Evolutionary conservation across 2,888 invertebrate genomes (phyloP).

Genomic region (Scaptomyza flava): DNA sequence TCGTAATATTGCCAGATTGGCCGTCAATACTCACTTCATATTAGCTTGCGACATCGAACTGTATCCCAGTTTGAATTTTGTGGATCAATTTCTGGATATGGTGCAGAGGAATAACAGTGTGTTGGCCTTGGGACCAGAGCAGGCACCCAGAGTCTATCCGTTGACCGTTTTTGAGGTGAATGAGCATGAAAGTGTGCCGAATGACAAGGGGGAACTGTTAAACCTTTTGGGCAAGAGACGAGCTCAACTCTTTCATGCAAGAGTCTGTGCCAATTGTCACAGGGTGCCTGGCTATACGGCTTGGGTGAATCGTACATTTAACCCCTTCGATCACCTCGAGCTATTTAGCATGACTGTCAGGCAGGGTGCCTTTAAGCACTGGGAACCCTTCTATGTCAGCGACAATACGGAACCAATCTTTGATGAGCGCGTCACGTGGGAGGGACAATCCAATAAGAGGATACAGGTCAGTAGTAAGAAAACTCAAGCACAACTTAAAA

Average conservation of each 20-base stretch:
- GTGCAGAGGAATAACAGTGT: slow-evolving; percentile 88
- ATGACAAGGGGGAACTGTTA: slow-evolving; percentile 67
- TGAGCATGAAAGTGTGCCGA: slow-evolving; percentile 55
- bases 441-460: slow-evolving; percentile 88
- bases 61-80: slow-evolving; percentile 92
- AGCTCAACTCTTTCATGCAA: slow-evolving; percentile 67
- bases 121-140: slow-evolving; percentile 43
- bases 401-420: slow-evolving; percentile 94
- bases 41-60: slow-evolving; percentile 94
- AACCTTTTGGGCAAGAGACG: slow-evolving; percentile 35
- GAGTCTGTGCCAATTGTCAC: slow-evolving; percentile 69
- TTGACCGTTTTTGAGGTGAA: slow-evolving; percentile 74
- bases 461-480: slow-evolving; percentile 68
- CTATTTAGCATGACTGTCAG: slow-evolving; percentile 90
- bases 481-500: no score
- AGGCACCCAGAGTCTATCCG: slow-evolving; percentile 59
- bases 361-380: slow-evolving; percentile 88
- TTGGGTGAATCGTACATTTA: slow-evolving; percentile 50
- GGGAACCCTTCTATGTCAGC: slow-evolving; percentile 97
- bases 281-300: slow-evolving; percentile 50
- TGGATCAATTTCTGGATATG: slow-evolving; percentile 92
- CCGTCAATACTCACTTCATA: slow-evolving; percentile 91
- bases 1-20: slow-evolving; percentile 92
- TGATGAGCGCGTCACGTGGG: slow-evolving; percentile 96
- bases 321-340: slow-evolving; percentile 37